Evolutionary conservation across 2,888 invertebrate genomes (phyloP).

Genomic region (Chirona hameri): DNA sequence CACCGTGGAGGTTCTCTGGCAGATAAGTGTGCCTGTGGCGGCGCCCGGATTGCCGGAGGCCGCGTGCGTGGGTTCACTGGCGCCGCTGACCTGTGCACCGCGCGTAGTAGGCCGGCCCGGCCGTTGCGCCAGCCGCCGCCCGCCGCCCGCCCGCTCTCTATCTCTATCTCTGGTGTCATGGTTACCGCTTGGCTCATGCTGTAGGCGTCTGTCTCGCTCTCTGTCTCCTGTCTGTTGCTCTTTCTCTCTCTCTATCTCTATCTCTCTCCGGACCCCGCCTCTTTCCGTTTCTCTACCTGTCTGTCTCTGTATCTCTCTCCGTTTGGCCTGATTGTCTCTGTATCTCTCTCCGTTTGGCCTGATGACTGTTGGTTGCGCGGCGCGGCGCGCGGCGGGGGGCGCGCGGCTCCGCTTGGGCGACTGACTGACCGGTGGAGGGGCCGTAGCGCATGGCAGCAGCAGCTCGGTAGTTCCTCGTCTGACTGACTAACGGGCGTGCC

Average conservation of each 20-base stretch:
- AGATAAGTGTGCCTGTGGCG: constrained; percentile 13
- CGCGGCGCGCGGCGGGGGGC: neutral
- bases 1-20: neutral
- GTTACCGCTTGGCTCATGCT: constrained; percentile 8
- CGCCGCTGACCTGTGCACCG: neutral
- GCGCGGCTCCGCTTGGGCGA: neutral
- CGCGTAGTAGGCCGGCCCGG: neutral
- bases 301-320: neutral
- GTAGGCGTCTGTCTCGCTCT: neutral
- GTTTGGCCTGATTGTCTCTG: neutral
- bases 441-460: neutral
- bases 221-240: neutral
- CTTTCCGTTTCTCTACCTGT: neutral
- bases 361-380: neutral
- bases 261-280: neutral
- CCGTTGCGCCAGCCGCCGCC: neutral
- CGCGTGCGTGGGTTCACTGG: neutral
- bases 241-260: neutral
- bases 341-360: neutral
- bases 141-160: neutral
- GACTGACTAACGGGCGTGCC: neutral
- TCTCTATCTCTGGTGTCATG: neutral
- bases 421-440: neutral
- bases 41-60: neutral
- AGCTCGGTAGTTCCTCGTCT: neutral